These are phyloP conservation scores for Molothrus ater DNA, from an alignment of 2,797 vertebrate species.

Conservation along the genomic window DNA sequence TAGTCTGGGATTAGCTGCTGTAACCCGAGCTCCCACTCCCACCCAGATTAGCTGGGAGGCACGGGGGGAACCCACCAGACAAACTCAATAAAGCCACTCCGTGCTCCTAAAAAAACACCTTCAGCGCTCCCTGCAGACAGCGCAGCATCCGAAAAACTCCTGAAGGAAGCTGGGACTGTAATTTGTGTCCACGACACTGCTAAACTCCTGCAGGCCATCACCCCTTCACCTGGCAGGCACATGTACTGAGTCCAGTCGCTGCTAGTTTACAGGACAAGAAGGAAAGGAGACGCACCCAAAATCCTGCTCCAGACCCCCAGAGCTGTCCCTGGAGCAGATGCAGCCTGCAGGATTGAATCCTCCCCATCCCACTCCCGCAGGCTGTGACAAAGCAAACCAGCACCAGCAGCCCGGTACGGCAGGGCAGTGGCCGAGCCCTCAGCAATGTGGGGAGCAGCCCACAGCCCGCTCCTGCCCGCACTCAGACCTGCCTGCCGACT, in stretches of 20 bases:
- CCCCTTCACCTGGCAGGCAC: not conserved
- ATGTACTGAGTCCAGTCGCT: rapidly evolving
- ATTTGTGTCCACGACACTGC: not conserved
- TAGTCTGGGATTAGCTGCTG: slow-evolving; percentile 11
- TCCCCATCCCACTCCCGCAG: not conserved
- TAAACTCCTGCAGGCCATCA: not conserved
- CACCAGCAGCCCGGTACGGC: rapidly evolving
- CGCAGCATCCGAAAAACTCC: not conserved
- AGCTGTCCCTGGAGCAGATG: not conserved
- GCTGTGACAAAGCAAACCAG: not conserved
- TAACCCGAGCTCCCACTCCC: not conserved
- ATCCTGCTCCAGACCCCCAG: not conserved
- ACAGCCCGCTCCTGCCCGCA: not conserved
- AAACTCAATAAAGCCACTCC: not conserved
- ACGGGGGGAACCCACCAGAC: not conserved
- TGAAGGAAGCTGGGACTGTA: not conserved
- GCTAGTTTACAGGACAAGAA: rapidly evolving
- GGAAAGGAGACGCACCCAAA: not conserved
- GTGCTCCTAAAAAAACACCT: not conserved
- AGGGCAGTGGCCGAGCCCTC: rapidly evolving
- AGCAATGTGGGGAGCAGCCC: not conserved
- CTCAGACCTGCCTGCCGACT: not conserved
- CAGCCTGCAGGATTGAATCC: not conserved
- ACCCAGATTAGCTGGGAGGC: not conserved
- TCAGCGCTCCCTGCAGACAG: not conserved